phyloP scores from a whole-genome alignment of 2,888 invertebrate genomes.

The Conops quadrifasciatus region DNA sequence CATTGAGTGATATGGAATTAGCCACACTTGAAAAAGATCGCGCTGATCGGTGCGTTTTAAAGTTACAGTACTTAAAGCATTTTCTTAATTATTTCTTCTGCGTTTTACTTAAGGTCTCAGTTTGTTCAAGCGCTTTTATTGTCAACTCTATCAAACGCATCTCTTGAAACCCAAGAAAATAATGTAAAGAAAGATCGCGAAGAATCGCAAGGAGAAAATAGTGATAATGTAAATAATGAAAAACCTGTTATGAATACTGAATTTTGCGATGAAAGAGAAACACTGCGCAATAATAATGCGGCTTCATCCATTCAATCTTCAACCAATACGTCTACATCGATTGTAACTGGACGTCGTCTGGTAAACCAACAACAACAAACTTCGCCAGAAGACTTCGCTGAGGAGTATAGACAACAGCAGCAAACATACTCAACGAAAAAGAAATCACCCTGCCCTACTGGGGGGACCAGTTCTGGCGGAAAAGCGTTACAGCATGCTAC shows the following conservation, averaged over 20 bases:
- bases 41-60: slow-evolving; percentile 67
- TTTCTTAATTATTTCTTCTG: too few species aligned
- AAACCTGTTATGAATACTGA: slow-evolving; percentile 44
- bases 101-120: slow-evolving; percentile 61
- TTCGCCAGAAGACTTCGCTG: slow-evolving; percentile 64
- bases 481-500: slow-evolving; percentile 45
- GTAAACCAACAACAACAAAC: slow-evolving; percentile 65
- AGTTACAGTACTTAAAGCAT: too few species aligned
- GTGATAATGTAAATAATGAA: slow-evolving; percentile 65
- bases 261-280: slow-evolving; percentile 49
- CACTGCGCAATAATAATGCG: slow-evolving; percentile 62
- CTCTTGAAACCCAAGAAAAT: slow-evolving; percentile 47
- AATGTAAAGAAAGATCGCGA: slow-evolving; percentile 50
- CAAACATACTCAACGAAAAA: slow-evolving; percentile 48
- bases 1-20: slow-evolving; percentile 67
- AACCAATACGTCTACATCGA: slow-evolving; percentile 47
- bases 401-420: slow-evolving; percentile 56
- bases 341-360: slow-evolving; percentile 53
- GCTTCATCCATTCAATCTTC: slow-evolving; percentile 51
- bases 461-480: slow-evolving; percentile 47
- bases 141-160: slow-evolving; percentile 68
- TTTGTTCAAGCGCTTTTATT: slow-evolving; percentile 77
- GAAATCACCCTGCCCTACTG: slow-evolving; percentile 44
- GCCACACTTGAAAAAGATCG: slow-evolving; percentile 69
- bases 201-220: slow-evolving; percentile 56